A percentile compares a stretch with the other conserved stretches of the same genome.
Evolutionary conservation across 2,888 invertebrate species (phyloP).

Genomic region (Ochlodes sylvanus): DNA sequence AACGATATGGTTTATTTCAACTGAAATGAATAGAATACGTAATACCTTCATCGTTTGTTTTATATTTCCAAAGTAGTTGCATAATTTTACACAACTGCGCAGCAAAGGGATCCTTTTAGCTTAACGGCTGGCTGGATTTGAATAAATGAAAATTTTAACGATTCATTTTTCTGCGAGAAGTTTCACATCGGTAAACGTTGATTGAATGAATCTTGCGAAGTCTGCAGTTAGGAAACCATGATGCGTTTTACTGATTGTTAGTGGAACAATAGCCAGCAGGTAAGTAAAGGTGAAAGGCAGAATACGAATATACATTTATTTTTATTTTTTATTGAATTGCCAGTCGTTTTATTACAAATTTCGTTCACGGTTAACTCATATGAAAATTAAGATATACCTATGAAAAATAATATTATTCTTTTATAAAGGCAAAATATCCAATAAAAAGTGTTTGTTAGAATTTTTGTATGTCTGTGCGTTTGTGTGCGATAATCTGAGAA

Average conservation of each 20-base stretch:
- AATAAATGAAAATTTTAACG: slow-evolving; percentile 38
- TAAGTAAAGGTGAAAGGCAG: neutral
- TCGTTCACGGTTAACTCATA: too few relatives aligned
- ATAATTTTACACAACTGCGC: slow-evolving; percentile 37
- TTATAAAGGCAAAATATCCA: too few relatives aligned
- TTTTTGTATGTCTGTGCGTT: too few relatives aligned
- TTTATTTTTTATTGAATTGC: too few relatives aligned
- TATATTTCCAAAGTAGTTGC: slow-evolving; percentile 35
- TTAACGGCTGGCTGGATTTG: slow-evolving; percentile 36
- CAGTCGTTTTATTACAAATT: too few relatives aligned
- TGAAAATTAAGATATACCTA: too few relatives aligned
- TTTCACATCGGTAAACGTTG: slow-evolving; percentile 34
- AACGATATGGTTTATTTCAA: slow-evolving; percentile 47
- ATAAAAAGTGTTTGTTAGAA: too few relatives aligned
- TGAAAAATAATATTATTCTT: too few relatives aligned
- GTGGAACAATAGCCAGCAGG: neutral
- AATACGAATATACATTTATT: neutral
- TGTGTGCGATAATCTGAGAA: too few relatives aligned
- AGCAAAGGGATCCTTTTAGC: slow-evolving; percentile 36
- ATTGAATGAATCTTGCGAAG: slow-evolving; percentile 34
- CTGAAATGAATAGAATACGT: slow-evolving; percentile 47
- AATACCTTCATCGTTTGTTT: slow-evolving; percentile 33
- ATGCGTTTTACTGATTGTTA: slow-evolving; percentile 24
- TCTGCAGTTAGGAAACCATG: slow-evolving; percentile 26
- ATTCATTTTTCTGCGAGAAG: slow-evolving; percentile 37